These are phyloP conservation scores for Myrmophylax atrothorax DNA, from an alignment of 2,113 vertebrate genomes.

Conservation along the genomic window DNA sequence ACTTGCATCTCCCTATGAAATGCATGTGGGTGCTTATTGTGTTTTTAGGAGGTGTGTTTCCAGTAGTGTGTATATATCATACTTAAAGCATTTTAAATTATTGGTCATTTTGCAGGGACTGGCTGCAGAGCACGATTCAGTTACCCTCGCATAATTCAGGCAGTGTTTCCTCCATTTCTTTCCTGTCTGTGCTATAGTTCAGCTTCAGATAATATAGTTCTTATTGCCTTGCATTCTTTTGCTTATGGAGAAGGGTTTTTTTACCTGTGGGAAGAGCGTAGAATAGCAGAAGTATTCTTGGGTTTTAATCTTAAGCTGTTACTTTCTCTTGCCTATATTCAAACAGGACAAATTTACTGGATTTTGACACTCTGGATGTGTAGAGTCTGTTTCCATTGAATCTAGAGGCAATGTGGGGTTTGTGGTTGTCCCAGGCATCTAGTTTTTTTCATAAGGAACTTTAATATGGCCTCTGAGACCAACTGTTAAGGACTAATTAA, in stretches of 20 bases:
- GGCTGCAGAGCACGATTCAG: background rate
- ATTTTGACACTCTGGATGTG: background rate
- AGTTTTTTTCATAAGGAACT: background rate
- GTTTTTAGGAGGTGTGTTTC: background rate
- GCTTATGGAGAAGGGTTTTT: background rate
- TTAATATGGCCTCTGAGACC: background rate
- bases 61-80: background rate
- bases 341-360: background rate
- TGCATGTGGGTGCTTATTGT: background rate
- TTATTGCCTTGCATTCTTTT: background rate
- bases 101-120: background rate
- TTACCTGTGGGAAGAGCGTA: background rate
- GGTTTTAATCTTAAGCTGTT: background rate
- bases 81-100: background rate
- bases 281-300: background rate
- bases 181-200: background rate
- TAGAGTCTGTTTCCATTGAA: background rate
- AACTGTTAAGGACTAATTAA: background rate
- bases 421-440: background rate
- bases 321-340: background rate
- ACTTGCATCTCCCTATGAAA: background rate
- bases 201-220: background rate
- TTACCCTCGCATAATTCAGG: background rate
- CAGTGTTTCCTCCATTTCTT: background rate
- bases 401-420: background rate